Base-by-base conservation (phyloP, 1,140 invertebrate genomes). In the Orussus abietinus region DNA sequence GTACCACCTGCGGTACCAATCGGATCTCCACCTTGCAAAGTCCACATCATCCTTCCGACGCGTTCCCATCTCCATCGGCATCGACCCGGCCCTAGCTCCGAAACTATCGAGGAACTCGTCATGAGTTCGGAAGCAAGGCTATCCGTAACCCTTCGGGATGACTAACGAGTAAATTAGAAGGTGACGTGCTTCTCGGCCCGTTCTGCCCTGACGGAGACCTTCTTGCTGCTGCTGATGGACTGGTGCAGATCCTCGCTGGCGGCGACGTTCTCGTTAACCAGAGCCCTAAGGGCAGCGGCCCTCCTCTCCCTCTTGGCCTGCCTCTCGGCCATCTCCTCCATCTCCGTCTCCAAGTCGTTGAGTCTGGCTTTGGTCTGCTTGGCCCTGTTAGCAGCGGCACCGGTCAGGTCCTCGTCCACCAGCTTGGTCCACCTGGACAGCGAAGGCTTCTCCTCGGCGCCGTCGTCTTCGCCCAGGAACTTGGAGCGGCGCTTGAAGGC, bases 301-400 rank as follows among this genome's bases (percentile, higher is more conserved):
- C 73, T 56, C 12, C 62, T 62, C 25, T 76, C 73, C 4, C 75
- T 49, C 11, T 69, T 71, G 5, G 72, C 72, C 18, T 72, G 66
- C 15, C 66, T 66, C 22, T 75, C 70, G 0, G 66, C 70, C 29
- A 76, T 39, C 38, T 75, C 71, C 19, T 76, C 74, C 61, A 76
- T 69, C 42, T 77, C 75, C 1, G 50, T 59, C 34, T 76, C 72
- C 4, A 77, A 47, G n/a, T 76, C 75, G 6, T 58, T 52, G 0
- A 76, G 46, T 5, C 75, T 53, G 1, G 69, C 71, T 14, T 73
- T 64, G 5, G 72, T 73, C 22, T 64, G 58, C 10, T 51, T 57
- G 0, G 75, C 75, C 3, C 75, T 49, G 4, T 51, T 51, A 0
- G 62, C 66, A 0, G 75, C 75, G 0, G 63, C 52, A 20, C 39